A percentile compares a stretch with the other conserved stretches of the same genome.
phyloP scores from a whole-genome alignment of 2,797 vertebrate genomes.

The Eulemur albifrons region DNA sequence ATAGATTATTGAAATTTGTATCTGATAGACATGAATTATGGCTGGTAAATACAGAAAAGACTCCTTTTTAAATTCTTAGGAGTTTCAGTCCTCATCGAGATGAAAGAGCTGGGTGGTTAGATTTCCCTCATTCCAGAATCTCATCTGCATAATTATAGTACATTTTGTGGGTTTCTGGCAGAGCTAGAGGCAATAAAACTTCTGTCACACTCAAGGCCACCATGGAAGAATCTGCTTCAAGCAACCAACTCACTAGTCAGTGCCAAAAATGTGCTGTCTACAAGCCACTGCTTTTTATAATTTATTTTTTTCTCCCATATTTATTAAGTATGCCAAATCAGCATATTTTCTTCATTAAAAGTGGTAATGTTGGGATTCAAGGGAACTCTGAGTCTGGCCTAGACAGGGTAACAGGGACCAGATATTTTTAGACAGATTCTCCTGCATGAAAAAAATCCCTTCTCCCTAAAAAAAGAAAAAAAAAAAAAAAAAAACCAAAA shows the following conservation, averaged over 20 bases:
- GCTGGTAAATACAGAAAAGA: neutral
- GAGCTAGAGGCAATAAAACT: neutral
- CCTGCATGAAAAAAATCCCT: neutral
- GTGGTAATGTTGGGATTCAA: neutral
- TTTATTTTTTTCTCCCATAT: neutral
- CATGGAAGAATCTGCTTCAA: neutral
- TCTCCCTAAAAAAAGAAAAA: no score
- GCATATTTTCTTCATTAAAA: conserved; percentile 13
- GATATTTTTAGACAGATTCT: neutral
- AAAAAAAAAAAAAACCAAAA: neutral
- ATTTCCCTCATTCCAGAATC: neutral
- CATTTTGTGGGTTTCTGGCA: neutral
- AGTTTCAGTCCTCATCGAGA: neutral
- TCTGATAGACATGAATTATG: neutral
- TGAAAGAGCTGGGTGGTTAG: neutral
- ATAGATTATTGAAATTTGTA: neutral
- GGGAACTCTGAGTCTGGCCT: neutral
- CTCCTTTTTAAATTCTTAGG: neutral
- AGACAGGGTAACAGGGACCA: neutral
- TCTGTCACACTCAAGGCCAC: neutral
- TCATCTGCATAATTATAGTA: neutral
- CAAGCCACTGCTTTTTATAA: neutral
- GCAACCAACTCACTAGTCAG: neutral
- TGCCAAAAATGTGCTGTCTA: neutral
- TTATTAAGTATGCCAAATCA: neutral